phyloP scores from a whole-genome alignment of 2,797 vertebrate genomes.

The Heliangelus exortis region DNA sequence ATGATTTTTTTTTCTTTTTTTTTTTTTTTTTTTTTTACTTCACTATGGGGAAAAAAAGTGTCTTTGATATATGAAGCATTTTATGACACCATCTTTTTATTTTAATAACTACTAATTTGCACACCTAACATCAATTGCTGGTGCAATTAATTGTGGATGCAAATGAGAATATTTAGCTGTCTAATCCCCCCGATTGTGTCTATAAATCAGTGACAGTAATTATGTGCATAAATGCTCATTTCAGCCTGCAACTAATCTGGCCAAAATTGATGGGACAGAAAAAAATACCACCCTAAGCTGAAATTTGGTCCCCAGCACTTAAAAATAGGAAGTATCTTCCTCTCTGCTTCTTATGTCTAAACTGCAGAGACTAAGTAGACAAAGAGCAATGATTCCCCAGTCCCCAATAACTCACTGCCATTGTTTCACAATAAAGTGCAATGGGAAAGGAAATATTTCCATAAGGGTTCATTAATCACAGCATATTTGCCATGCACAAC shows the following conservation, averaged over 20 bases:
- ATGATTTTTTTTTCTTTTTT: background rate
- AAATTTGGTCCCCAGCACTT: conserved; percentile 8
- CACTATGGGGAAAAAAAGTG: background rate
- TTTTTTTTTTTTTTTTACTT: background rate
- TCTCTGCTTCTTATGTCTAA: conserved; percentile 1
- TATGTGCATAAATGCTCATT: conserved; percentile 50
- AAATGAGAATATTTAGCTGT: conserved; percentile 52
- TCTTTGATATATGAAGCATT: conserved; percentile 46
- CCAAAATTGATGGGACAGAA: conserved; percentile 40
- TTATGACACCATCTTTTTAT: conserved; percentile 26
- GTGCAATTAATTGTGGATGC: conserved; percentile 46
- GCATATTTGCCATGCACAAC: conserved; percentile 49
- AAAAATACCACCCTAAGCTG: background rate
- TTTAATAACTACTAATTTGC: conserved; percentile 63
- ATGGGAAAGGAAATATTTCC: conserved; percentile 65
- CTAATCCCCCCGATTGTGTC: conserved; percentile 38
- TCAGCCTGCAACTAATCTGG: conserved; percentile 53
- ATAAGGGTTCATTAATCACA: conserved; percentile 66
- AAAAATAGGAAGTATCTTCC: conserved; percentile 24
- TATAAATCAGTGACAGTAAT: conserved; percentile 58
- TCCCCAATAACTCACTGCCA: conserved; percentile 62
- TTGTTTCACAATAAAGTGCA: conserved; percentile 61
- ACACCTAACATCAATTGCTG: conserved; percentile 33
- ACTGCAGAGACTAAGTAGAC: conserved; percentile 45
- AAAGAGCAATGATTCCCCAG: conserved; percentile 59